Percentiles rank a stretch among this genome's conserved stretches.
Evolutionary conservation across 2,113 vertebrate genomes (phyloP).

Genomic region (Pygathrix nemaeus): DNA sequence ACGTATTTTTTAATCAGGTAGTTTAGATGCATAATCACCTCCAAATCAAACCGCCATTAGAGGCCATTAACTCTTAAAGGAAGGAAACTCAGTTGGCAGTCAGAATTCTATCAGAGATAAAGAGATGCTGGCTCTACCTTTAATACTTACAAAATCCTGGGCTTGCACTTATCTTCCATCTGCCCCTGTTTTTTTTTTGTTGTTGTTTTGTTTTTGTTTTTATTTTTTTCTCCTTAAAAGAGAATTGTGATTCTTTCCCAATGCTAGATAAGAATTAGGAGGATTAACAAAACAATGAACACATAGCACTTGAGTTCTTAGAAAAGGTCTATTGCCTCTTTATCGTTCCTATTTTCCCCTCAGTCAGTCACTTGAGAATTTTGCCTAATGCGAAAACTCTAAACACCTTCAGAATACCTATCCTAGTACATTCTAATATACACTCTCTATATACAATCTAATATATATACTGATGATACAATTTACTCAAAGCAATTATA

Average conservation of each 20-base stretch:
- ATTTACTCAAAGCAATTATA: constrained; percentile 18
- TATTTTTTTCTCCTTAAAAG: constrained; percentile 4
- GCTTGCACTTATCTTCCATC: constrained; percentile 1
- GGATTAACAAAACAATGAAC: constrained; percentile 53
- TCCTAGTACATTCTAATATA: neutral
- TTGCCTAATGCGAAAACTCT: neutral
- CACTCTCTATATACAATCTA: neutral
- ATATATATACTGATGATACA: neutral
- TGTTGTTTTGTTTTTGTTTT: neutral
- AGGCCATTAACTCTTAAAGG: constrained; percentile 79
- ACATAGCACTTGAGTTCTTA: constrained; percentile 3
- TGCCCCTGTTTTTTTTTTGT: neutral
- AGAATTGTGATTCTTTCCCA: constrained; percentile 37
- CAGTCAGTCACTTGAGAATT: constrained; percentile 44
- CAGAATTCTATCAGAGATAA: constrained; percentile 54
- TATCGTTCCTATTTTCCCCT: constrained; percentile 21
- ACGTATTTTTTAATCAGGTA: constrained; percentile 80
- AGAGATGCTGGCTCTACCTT: neutral
- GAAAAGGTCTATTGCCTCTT: neutral
- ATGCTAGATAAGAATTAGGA: constrained; percentile 26
- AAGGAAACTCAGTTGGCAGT: constrained; percentile 67
- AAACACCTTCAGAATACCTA: constrained; percentile 1
- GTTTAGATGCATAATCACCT: constrained; percentile 81
- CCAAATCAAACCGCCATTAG: constrained; percentile 79
- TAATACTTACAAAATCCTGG: neutral